Percentiles rank a stretch among this genome's conserved stretches.
These are phyloP conservation scores for Heliconius ismenius DNA, from an alignment of 2,888 invertebrate species.

Conservation along the genomic window DNA sequence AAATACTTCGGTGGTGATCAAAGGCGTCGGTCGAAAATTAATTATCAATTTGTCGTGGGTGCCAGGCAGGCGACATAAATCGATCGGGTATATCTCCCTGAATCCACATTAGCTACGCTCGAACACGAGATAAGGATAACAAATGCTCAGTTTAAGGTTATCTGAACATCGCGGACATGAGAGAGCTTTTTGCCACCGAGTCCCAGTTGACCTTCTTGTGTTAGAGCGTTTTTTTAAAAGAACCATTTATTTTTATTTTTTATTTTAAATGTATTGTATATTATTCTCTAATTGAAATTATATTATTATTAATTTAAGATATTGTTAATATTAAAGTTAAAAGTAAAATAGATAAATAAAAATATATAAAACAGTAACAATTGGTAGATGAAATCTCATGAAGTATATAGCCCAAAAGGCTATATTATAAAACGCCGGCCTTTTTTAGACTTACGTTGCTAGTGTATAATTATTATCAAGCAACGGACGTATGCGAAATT, in stretches of 20 bases:
- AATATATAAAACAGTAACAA: background rate
- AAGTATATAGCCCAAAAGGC: constrained; percentile 42
- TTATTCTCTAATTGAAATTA: constrained; percentile 12
- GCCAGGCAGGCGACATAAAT: constrained; percentile 78
- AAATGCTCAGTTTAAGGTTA: constrained; percentile 82
- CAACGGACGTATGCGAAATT: constrained; percentile 79
- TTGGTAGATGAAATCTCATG: constrained; percentile 16
- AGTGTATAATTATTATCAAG: constrained; percentile 80
- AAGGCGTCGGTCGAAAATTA: constrained; percentile 76
- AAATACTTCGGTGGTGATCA: constrained; percentile 78
- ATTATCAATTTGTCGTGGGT: constrained; percentile 82
- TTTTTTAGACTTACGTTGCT: constrained; percentile 66
- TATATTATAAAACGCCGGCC: constrained; percentile 72
- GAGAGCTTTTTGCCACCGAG: constrained; percentile 81
- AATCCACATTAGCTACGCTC: constrained; percentile 80
- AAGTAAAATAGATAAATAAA: background rate
- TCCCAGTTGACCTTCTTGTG: constrained; percentile 67
- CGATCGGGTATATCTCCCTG: constrained; percentile 77
- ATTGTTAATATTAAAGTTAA: background rate
- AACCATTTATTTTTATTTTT: constrained; percentile 32
- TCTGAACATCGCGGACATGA: constrained; percentile 79
- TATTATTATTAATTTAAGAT: background rate
- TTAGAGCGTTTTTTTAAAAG: constrained; percentile 38
- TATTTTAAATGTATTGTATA: constrained; percentile 23
- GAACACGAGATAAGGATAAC: constrained; percentile 78